These are phyloP conservation scores for Gobiocypris rarus DNA, from an alignment of 2,113 vertebrate species.

Conservation along the genomic window DNA sequence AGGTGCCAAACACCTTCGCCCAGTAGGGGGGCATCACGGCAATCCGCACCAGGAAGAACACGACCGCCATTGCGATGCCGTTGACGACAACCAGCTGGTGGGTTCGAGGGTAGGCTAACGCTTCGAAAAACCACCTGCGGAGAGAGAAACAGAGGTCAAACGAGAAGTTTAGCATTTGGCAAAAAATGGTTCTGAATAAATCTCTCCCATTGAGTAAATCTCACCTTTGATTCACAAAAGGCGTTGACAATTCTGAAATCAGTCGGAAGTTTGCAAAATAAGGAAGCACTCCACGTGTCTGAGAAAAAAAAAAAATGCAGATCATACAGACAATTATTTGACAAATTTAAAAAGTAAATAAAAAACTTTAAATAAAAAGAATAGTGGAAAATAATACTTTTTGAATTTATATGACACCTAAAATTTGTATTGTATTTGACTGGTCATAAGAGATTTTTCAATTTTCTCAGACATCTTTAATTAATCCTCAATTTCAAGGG, in stretches of 20 bases:
- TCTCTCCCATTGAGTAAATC: not conserved
- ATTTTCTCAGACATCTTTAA: not conserved
- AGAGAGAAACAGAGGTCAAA: not conserved
- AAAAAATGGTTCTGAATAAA: not conserved
- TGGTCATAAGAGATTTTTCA: not conserved
- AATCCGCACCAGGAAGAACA: constrained; percentile 81
- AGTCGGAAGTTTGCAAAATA: constrained; percentile 83
- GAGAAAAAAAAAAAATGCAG: constrained; percentile 30
- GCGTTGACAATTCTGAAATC: constrained; percentile 83
- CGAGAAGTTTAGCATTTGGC: not conserved
- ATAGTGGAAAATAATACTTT: not conserved
- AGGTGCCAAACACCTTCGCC: constrained; percentile 75
- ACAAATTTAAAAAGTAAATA: no score
- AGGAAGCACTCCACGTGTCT: constrained; percentile 78
- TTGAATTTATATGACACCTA: no score
- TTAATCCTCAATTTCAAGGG: not conserved
- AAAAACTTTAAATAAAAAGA: not conserved
- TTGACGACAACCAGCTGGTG: constrained; percentile 75
- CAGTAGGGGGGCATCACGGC: constrained; percentile 84
- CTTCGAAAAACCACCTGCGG: constrained; percentile 81
- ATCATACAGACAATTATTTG: not conserved
- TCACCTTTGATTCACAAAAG: constrained; percentile 83
- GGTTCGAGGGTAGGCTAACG: constrained; percentile 73
- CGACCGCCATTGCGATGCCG: constrained; percentile 75
- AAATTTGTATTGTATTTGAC: no score